Evolutionary conservation across 2,888 invertebrate genomes (phyloP), one percentile per base, ranked within the genome.

Genomic region (Ceramica pisi): DNA sequence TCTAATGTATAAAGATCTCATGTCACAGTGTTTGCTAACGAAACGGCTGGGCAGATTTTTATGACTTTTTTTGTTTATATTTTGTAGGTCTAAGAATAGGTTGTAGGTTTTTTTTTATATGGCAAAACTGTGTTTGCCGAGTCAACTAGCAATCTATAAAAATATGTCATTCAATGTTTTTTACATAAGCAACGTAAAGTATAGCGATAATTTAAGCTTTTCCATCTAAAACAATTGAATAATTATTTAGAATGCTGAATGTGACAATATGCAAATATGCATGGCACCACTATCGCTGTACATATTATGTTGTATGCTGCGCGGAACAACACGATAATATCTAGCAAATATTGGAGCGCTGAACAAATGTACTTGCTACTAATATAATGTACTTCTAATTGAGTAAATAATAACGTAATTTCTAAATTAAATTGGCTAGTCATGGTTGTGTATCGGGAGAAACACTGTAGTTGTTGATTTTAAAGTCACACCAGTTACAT

Each of bases 341-440:
- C 1, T 2, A 48, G 62, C 67, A 62, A 82, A 80, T 68, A 80
- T 73, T 79, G 55, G 26, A 62, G 14, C 50, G 21, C 8, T 26
- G 10, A 57, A 50, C 46, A 64, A 55, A 78, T 56, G 31, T 31
- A n/a, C 41, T n/a, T n/a, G 31, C 26, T 21, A 21, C 41, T 59
- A 75, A 44, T 77, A 56, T 79, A 31, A 19, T n/a, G 38, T 62
- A 19, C 35, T 67, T 69, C 41, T 65, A 70, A 81, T 64, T 51
- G 48, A 21, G 19, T 31, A 68, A 82, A 79, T 78, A 72, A 62
- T 82, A 72, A 72, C 65, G 73, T 79, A 71, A 79, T 21, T 50
- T 63, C 67, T 67, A 53, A 44, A 64, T 35, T 35, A 55, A 64
- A 61, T 71, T 71, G 19, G 1, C 61, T 19, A n/a, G 19, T 71